These are phyloP conservation scores for Catharus ustulatus DNA, from an alignment of 2,797 vertebrate species.

Conservation along the genomic window DNA sequence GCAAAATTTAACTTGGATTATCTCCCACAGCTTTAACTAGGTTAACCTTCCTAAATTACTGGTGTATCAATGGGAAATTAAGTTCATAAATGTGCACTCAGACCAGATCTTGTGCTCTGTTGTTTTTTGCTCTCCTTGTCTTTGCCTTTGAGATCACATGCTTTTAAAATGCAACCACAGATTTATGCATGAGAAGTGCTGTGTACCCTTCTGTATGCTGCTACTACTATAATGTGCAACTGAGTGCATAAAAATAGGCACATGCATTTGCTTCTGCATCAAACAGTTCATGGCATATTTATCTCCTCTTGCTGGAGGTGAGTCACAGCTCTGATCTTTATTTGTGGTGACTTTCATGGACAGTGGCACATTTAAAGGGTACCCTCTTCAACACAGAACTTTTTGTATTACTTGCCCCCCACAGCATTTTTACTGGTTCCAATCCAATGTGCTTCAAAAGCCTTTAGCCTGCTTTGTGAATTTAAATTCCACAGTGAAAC, in stretches of 20 bases:
- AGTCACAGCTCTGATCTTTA: neutral
- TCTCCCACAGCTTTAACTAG: neutral
- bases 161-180: neutral
- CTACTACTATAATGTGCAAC: neutral
- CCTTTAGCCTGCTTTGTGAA: neutral
- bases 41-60: neutral
- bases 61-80: neutral
- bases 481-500: neutral
- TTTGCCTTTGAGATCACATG: neutral
- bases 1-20: neutral
- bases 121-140: neutral
- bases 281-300: neutral
- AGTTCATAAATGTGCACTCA: neutral
- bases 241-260: constrained; percentile 18
- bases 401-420: neutral
- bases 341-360: neutral
- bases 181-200: neutral
- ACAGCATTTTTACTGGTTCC: neutral
- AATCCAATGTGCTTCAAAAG: neutral
- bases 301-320: neutral
- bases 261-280: neutral
- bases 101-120: neutral
- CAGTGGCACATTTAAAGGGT: neutral
- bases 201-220: neutral
- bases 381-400: neutral